Conservation (phyloP, 2,797 vertebrate genomes). For the Gallirallus australis region DNA sequence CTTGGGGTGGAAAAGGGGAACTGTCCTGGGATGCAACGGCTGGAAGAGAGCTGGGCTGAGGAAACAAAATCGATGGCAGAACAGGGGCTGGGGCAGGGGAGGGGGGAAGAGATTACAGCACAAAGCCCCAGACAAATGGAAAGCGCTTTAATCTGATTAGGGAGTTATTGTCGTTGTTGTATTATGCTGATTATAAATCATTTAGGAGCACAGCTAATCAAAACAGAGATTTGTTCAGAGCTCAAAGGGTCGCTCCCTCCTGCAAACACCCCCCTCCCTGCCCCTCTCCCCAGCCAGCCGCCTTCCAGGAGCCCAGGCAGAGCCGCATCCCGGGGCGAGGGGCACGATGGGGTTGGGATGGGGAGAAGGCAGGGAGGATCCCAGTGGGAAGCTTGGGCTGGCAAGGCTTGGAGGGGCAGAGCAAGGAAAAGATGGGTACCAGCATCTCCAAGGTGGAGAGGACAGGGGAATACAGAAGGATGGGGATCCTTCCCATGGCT, state of each 20-base stretch:
- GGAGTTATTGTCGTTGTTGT: neutral
- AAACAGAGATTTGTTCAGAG: neutral
- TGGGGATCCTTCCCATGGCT: neutral
- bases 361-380: neutral
- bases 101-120: neutral
- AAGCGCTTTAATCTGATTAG: slow-evolving; percentile 52
- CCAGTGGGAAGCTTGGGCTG: too few relatives aligned
- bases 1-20: neutral
- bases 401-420: neutral
- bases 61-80: neutral
- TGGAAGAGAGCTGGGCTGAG: neutral
- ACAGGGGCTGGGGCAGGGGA: neutral
- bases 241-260: neutral
- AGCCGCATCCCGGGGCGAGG: neutral
- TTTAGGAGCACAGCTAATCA: slow-evolving; percentile 1
- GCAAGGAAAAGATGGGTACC: accelerated
- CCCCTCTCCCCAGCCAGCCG: neutral
- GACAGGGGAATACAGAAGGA: neutral
- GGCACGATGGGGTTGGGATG: neutral
- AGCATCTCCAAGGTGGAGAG: too few relatives aligned
- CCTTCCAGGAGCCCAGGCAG: neutral
- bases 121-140: slow-evolving; percentile 1
- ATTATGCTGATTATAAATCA: neutral
- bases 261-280: neutral
- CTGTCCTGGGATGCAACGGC: neutral